Evolutionary conservation across 2,797 vertebrate genomes (phyloP), one percentile per base, ranked within the genome.

Genomic region (Propithecus perrieri): DNA sequence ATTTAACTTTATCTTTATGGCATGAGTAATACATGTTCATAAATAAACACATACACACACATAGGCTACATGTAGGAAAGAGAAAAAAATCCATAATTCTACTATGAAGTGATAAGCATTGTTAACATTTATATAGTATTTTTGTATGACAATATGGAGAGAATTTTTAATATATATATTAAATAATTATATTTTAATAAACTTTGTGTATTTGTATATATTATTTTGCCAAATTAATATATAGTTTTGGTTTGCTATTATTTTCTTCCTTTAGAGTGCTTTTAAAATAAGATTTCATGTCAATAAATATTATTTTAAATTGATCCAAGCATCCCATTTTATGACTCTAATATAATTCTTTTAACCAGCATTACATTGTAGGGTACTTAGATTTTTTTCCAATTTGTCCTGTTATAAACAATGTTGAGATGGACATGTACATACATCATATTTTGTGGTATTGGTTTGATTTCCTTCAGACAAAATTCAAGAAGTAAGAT

Each of bases 141-240:
- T 96, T 96, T 78, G 48, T 48, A 48, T 76, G 26, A 78, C 61
- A 88, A 46, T 43, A n/a, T 15, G 86, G 48, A 93, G 33, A 41
- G 8, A 86, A 84, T 1, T 18, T 83, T 79, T 71, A 89, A 61
- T 30, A 67, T 33, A 43, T 43, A 69, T 59, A 17, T 63, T 9
- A 61, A 15, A 26, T 74, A 61, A 87, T 67, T 89, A 24, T n/a
- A 93, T 76, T 85, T 89, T 80, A 85, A 65, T 63, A 93, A 91
- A 63, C 5, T 46, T 89, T 59, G 28, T 55, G 28, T 78, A 8
- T 67, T 1, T 46, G 2, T 57, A 3, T 14, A 30, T n/a, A 11
- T 41, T 80, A 74, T 84, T 93, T 95, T 85, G 61, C 1, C 24
- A 71, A 59, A 33, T 96, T 65, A 78, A 84, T 81, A 26, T 85